phyloP scores from a whole-genome alignment of 2,888 invertebrate species.

The Hermaeophaga mercurialis region DNA sequence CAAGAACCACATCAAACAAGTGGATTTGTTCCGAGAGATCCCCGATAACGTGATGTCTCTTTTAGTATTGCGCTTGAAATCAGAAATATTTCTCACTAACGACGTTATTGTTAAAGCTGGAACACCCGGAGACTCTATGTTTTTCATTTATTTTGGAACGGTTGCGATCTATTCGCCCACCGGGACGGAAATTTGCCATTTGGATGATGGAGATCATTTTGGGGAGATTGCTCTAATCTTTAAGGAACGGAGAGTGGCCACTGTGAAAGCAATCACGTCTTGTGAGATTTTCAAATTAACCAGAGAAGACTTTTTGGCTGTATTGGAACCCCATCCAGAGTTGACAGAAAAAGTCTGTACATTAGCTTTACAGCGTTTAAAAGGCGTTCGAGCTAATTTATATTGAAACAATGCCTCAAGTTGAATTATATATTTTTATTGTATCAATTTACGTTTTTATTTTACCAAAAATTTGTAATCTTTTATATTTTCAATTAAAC shows the following conservation, averaged over 20 bases:
- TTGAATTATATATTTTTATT: too few relatives aligned
- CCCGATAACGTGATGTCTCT: conserved; percentile 14
- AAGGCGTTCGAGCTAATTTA: not conserved
- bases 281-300: conserved; percentile 56
- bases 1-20: conserved; percentile 50
- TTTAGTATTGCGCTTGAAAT: conserved; percentile 18
- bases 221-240: conserved; percentile 58
- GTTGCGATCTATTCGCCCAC: conserved; percentile 49
- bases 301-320: conserved; percentile 53
- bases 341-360: conserved; percentile 35
- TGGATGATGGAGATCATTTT: conserved; percentile 58
- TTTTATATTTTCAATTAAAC: not conserved
- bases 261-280: conserved; percentile 57
- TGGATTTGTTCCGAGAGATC: conserved; percentile 52
- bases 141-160: conserved; percentile 27
- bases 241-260: conserved; percentile 55
- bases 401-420: too few relatives aligned
- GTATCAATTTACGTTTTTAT: too few relatives aligned
- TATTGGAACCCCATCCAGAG: conserved; percentile 53
- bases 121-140: conserved; percentile 19
- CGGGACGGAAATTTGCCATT: conserved; percentile 58
- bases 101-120: conserved; percentile 21
- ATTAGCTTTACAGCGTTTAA: conserved; percentile 13
- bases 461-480: too few relatives aligned
- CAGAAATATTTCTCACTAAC: conserved; percentile 22